Percentiles rank a stretch among this genome's conserved stretches.
phyloP scores from a whole-genome alignment of 2,113 vertebrate genomes.

The Perca fluviatilis region DNA sequence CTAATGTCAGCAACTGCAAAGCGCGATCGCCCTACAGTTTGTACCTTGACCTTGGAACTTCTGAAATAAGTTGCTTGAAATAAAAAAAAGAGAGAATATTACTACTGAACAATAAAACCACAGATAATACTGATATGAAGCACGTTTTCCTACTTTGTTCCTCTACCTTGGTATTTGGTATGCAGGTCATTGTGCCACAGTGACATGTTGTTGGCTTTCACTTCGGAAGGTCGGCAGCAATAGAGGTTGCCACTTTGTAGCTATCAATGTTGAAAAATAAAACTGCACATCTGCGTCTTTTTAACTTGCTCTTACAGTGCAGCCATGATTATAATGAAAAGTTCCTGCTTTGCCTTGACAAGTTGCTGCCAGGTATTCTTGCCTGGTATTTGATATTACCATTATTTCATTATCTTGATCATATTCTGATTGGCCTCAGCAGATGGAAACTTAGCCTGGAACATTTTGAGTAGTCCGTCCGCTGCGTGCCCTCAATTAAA shows the following conservation, averaged over 20 bases:
- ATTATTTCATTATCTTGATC: not conserved
- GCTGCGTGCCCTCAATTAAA: not conserved
- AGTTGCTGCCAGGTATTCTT: constrained; percentile 1
- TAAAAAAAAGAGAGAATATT: no score
- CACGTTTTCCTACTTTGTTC: no score
- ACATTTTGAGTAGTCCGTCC: not conserved
- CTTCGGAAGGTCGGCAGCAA: not conserved
- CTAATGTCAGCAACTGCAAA: no score
- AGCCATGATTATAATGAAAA: not conserved
- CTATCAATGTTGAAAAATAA: no score
- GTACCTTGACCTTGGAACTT: no score
- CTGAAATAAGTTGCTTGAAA: no score
- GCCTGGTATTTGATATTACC: not conserved
- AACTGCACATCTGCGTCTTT: not conserved
- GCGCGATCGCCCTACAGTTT: no score
- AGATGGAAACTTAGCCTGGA: constrained; percentile 3
- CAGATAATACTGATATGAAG: no score
- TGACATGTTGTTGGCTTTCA: not conserved
- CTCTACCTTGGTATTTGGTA: no score
- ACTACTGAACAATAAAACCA: no score
- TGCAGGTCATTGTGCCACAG: no score
- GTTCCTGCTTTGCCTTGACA: not conserved
- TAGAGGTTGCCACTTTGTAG: not conserved
- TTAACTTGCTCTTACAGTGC: not conserved
- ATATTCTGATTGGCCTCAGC: not conserved